Evolutionary conservation across 1,140 invertebrate species (phyloP).

Genomic region (Pseudomyrmex sp.): DNA sequence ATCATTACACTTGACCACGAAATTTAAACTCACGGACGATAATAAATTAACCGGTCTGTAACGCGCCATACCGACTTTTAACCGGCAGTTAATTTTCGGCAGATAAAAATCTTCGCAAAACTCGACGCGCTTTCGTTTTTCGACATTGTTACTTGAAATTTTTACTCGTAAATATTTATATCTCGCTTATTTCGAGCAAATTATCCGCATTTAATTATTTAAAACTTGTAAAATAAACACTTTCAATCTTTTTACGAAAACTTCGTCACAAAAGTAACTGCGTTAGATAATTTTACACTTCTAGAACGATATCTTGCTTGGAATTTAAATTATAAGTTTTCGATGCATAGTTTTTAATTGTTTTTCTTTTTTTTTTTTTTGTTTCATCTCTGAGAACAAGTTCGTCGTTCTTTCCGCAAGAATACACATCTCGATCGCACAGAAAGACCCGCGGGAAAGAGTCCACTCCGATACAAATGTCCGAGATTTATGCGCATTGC

Average conservation of each 20-base stretch:
- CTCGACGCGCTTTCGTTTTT: not conserved
- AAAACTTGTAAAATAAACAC: too few relatives aligned
- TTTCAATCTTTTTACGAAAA: too few relatives aligned
- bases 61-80: not conserved
- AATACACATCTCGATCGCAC: constrained; percentile 6
- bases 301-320: too few relatives aligned
- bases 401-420: not conserved
- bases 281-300: too few relatives aligned
- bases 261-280: too few relatives aligned
- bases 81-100: not conserved
- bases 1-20: constrained; percentile 54
- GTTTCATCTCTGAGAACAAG: too few relatives aligned
- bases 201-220: too few relatives aligned
- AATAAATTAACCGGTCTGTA: constrained; percentile 11
- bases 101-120: not conserved
- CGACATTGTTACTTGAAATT: too few relatives aligned
- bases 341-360: not conserved
- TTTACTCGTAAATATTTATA: not conserved
- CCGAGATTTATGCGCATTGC: constrained; percentile 46
- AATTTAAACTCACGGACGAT: constrained; percentile 30
- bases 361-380: not conserved
- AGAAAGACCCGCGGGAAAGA: constrained; percentile 13
- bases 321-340: not conserved
- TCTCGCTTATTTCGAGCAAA: not conserved
- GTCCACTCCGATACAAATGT: not conserved